Conservation (phyloP, 2,113 vertebrate genomes). For the Mustela lutreola region DNA sequence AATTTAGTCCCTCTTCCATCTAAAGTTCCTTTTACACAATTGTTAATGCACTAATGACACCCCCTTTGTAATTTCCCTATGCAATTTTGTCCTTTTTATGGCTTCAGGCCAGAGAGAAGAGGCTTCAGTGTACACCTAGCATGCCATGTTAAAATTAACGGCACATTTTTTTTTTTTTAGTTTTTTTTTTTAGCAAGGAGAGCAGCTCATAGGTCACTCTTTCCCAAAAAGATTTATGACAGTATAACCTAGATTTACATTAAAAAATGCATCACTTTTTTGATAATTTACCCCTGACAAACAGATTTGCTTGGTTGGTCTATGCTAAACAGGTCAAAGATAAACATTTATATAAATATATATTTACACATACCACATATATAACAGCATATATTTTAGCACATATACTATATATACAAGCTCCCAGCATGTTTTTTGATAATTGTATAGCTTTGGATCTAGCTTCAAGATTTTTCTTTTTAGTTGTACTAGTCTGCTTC, state of each 20-base stretch:
- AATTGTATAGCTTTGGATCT: not conserved
- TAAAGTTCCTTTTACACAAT: not conserved
- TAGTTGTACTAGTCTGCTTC: not conserved
- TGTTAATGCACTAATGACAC: not conserved
- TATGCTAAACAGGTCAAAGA: not conserved
- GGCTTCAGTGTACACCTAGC: not conserved
- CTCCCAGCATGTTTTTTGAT: not conserved
- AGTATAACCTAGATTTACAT: not conserved
- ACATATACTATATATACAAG: not conserved
- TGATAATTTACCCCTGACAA: not conserved
- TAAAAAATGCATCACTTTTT: not conserved
- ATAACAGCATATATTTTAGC: not conserved
- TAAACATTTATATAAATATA: not conserved
- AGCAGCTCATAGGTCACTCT: not conserved
- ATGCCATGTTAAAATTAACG: not conserved
- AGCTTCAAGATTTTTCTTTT: not conserved
- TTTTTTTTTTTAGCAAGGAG: not conserved
- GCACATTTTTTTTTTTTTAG: not conserved
- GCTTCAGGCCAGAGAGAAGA: not conserved
- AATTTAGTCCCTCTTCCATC: not conserved
- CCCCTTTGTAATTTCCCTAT: not conserved
- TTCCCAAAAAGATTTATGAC: not conserved
- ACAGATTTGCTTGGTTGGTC: not conserved
- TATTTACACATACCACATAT: not conserved
- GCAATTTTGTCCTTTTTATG: slow-evolving; percentile 20